Percentiles rank a stretch among this genome's conserved stretches.
phyloP scores from a whole-genome alignment of 2,888 invertebrate genomes.

The Platypus cylindrus region DNA sequence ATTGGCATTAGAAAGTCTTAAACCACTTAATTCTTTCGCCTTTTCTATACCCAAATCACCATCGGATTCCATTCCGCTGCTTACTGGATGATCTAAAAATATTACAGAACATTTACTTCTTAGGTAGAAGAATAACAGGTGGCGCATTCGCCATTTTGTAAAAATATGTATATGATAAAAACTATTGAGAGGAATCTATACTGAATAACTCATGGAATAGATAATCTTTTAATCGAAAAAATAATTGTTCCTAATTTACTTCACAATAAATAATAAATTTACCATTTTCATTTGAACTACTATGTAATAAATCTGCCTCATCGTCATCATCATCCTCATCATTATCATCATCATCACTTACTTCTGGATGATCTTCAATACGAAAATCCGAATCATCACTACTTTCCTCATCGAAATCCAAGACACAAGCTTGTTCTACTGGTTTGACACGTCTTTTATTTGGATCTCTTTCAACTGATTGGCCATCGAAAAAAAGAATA shows the following conservation, averaged over 20 bases:
- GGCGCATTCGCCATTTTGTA: conserved; percentile 1
- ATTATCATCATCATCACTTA: conserved; percentile 73
- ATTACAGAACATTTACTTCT: too few relatives aligned
- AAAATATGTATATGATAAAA: conserved; percentile 3
- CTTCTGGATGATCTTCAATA: conserved; percentile 71
- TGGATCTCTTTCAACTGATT: conserved; percentile 55
- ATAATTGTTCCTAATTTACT: too few relatives aligned
- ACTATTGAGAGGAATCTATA: too few relatives aligned
- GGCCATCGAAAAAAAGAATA: conserved; percentile 15
- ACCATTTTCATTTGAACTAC: conserved; percentile 47
- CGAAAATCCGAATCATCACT: conserved; percentile 92
- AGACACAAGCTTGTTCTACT: conserved; percentile 58
- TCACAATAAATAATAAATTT: conserved; percentile 8
- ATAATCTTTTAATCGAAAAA: too few relatives aligned
- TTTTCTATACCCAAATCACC: conserved; percentile 32
- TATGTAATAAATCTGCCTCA: conserved; percentile 56
- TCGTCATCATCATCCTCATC: conserved; percentile 68
- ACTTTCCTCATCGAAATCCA: conserved; percentile 82
- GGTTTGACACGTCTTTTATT: conserved; percentile 74
- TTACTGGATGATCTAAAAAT: conserved; percentile 1
- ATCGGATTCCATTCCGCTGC: conserved; percentile 25
- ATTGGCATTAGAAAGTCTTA: conserved; percentile 23
- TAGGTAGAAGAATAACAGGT: too few relatives aligned
- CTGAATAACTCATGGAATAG: too few relatives aligned
- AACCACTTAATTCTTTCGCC: conserved; percentile 21